A percentile compares a stretch with the other conserved stretches of the same genome.
These are phyloP conservation scores for Drosophila multiciliata DNA, from an alignment of 2,888 invertebrate genomes.

Conservation along the genomic window DNA sequence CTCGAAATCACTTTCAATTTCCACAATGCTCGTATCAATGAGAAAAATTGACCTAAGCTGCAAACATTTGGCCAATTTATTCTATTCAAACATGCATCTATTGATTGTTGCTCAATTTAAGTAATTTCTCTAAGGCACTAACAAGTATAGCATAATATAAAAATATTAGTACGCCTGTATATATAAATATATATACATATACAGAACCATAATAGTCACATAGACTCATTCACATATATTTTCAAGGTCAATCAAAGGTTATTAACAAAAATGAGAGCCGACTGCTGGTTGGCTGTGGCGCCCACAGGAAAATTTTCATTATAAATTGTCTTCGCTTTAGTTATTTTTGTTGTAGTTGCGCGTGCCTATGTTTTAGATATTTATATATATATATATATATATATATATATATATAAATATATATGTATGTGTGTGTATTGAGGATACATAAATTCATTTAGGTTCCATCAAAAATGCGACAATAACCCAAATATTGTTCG, in stretches of 20 bases:
- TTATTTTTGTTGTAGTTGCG: conserved; percentile 39
- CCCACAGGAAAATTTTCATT: conserved; percentile 54
- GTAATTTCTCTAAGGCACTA: conserved; percentile 46
- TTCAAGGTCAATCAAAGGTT: conserved; percentile 83
- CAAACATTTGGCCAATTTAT: conserved; percentile 28
- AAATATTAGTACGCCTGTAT: background rate
- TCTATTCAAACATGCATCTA: conserved; percentile 2
- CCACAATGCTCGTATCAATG: conserved; percentile 18
- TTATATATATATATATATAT: conserved; percentile 5
- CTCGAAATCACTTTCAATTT: conserved; percentile 54
- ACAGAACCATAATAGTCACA: conserved; percentile 18
- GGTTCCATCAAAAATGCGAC: conserved; percentile 41
- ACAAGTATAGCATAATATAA: conserved; percentile 20
- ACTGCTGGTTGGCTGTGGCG: conserved; percentile 15
- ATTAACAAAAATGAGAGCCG: conserved; percentile 65
- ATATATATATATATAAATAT: background rate
- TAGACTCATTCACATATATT: conserved; percentile 44
- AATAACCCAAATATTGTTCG: conserved; percentile 25
- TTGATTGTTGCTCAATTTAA: conserved; percentile 57
- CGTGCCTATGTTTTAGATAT: conserved; percentile 3
- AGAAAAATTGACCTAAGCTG: conserved; percentile 37
- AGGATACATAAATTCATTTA: conserved; percentile 39
- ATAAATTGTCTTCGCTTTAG: conserved; percentile 30
- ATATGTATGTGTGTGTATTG: conserved; percentile 1
- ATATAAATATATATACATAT: conserved; percentile 9